A percentile compares a stretch with the other conserved stretches of the same genome.
Conservation (phyloP, 2,888 invertebrate genomes). For the Drosophila mayaguana region DNA sequence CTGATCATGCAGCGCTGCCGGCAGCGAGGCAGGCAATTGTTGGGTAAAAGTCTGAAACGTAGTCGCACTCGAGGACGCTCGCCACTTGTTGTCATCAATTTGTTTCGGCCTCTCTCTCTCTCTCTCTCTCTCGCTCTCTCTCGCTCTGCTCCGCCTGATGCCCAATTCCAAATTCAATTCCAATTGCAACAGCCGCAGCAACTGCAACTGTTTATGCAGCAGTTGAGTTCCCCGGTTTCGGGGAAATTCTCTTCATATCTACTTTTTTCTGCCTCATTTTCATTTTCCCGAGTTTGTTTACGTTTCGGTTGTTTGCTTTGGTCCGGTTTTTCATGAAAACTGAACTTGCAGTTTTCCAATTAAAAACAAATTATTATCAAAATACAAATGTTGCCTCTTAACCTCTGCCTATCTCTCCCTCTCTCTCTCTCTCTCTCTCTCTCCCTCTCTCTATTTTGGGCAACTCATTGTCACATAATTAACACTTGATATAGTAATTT, state of each 20-base stretch:
- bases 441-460: conserved; percentile 31
- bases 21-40: conserved; percentile 8
- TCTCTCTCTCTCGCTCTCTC: conserved; percentile 5
- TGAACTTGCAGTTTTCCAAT: conserved; percentile 77
- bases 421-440: background rate
- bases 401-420: background rate
- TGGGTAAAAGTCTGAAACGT: conserved; percentile 48
- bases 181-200: conserved; percentile 2
- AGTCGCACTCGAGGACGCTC: conserved; percentile 54
- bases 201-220: conserved; percentile 51
- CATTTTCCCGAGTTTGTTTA: conserved; percentile 28
- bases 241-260: conserved; percentile 55
- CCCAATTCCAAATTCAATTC: conserved; percentile 1
- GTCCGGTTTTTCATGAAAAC: conserved; percentile 59
- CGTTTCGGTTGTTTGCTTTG: conserved; percentile 73
- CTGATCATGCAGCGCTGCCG: conserved; percentile 66
- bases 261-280: conserved; percentile 12
- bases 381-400: conserved; percentile 34
- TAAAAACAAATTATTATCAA: conserved; percentile 66
- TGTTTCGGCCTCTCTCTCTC: conserved; percentile 36
- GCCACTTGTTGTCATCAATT: conserved; percentile 81
- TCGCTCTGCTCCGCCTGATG: conserved; percentile 12
- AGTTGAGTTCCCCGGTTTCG: conserved; percentile 60
- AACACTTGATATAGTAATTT: conserved; percentile 80
- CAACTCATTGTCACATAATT: conserved; percentile 79